phyloP scores from a whole-genome alignment of 1,140 invertebrate species.

The Drosophila ogumai region DNA sequence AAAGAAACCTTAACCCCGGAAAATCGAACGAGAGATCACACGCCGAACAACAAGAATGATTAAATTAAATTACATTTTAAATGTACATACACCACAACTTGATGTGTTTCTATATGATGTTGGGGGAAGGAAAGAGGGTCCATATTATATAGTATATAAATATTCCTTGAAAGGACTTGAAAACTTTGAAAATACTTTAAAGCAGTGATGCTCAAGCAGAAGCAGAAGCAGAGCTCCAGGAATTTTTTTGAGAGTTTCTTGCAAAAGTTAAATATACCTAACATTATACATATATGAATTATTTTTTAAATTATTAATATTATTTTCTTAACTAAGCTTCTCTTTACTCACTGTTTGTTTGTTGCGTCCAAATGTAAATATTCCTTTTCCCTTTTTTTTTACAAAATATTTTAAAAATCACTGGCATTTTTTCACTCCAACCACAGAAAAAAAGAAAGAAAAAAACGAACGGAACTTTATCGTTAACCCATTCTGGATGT shows the following conservation, averaged over 20 bases:
- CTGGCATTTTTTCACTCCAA: too few species aligned
- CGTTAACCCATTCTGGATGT: too few species aligned
- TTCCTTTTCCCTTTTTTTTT: too few species aligned
- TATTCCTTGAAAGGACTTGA: background rate
- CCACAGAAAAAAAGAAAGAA: too few species aligned
- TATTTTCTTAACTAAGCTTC: background rate
- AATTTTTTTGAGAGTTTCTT: background rate
- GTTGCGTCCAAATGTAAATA: too few species aligned
- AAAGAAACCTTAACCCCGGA: background rate
- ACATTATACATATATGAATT: too few species aligned
- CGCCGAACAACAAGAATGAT: conserved; percentile 36
- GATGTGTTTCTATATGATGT: background rate
- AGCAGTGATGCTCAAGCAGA: background rate
- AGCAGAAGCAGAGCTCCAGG: too few species aligned
- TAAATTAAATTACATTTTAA: conserved; percentile 79
- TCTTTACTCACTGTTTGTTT: too few species aligned
- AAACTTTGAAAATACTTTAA: background rate
- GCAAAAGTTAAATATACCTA: too few species aligned
- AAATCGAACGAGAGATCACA: conserved; percentile 36
- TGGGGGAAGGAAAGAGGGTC: background rate
- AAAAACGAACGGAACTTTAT: too few species aligned
- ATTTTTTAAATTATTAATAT: background rate
- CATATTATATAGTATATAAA: background rate
- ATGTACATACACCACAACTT: conserved; percentile 50
- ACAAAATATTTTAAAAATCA: too few species aligned